Conservation (phyloP, 2,888 invertebrate species). For the Dascillus cervinus region DNA sequence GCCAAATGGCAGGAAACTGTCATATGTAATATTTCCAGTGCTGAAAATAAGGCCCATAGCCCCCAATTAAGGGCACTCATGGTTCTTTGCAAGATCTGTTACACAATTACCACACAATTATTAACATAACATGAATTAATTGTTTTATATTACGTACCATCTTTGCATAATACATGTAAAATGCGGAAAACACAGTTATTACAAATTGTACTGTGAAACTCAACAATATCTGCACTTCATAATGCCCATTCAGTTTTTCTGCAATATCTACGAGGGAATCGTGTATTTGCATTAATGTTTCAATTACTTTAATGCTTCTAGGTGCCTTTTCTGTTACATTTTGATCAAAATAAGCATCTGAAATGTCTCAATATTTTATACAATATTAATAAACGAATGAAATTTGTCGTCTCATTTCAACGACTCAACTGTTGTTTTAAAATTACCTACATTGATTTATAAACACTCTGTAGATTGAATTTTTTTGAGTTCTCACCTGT, state of each 20-base stretch:
- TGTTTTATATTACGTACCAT: no score
- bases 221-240: conserved; percentile 20
- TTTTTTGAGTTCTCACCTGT: no score
- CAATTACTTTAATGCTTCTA: conserved; percentile 9
- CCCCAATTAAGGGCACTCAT: conserved; percentile 16
- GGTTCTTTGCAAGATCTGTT: conserved; percentile 15
- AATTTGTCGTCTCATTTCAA: no score
- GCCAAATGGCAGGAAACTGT: conserved; percentile 21
- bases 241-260: conserved; percentile 16
- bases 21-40: conserved; percentile 16
- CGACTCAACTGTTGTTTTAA: no score
- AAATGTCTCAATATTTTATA: conserved; percentile 3
- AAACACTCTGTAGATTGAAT: no score
- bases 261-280: conserved; percentile 17
- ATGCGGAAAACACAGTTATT: conserved; percentile 18
- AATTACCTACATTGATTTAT: no score
- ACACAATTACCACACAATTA: no score
- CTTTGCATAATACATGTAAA: conserved; percentile 21
- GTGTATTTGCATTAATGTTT: conserved; percentile 21
- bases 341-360: conserved; percentile 2
- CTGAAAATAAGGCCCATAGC: conserved; percentile 15
- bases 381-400: no score
- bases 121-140: no score
- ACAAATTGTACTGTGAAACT: conserved; percentile 18
- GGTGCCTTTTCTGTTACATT: not conserved